Conservation (phyloP, 2,113 vertebrate species). For the Sturnus vulgaris region DNA sequence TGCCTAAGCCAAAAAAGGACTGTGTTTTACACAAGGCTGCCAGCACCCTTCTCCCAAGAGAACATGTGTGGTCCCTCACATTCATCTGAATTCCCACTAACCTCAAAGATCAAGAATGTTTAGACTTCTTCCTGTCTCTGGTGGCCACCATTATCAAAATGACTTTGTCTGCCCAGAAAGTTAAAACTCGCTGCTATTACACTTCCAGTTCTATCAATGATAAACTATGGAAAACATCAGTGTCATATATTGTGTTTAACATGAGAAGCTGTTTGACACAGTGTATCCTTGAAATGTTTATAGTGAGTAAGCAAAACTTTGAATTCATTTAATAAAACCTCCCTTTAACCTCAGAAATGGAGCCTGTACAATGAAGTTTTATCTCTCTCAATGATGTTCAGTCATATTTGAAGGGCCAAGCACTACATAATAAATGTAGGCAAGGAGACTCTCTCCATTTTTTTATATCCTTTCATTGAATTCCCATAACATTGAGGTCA, state of each 20-base stretch:
- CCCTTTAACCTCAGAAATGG: conserved; percentile 11
- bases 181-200: background rate
- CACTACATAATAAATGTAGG: background rate
- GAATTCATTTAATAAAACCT: conserved; percentile 26
- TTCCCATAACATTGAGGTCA: background rate
- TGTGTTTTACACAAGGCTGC: conserved; percentile 20
- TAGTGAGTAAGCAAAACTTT: conserved; percentile 11
- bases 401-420: background rate
- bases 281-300: conserved; percentile 51
- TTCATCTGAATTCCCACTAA: conserved; percentile 28
- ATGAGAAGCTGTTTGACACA: conserved; percentile 25
- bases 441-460: background rate
- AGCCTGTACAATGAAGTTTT: background rate
- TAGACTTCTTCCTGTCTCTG: conserved; percentile 43
- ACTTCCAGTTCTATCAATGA: background rate
- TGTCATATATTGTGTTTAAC: conserved; percentile 17
- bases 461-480: background rate
- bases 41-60: conserved; percentile 46
- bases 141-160: conserved; percentile 37
- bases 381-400: background rate
- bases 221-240: background rate
- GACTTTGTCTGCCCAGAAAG: background rate
- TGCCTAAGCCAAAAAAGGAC: background rate
- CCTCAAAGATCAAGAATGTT: conserved; percentile 39
- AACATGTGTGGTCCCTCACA: conserved; percentile 40